Percentiles rank a stretch among this genome's conserved stretches.
Conservation (phyloP, 2,797 vertebrate species). For the Sparidentex hasta region DNA sequence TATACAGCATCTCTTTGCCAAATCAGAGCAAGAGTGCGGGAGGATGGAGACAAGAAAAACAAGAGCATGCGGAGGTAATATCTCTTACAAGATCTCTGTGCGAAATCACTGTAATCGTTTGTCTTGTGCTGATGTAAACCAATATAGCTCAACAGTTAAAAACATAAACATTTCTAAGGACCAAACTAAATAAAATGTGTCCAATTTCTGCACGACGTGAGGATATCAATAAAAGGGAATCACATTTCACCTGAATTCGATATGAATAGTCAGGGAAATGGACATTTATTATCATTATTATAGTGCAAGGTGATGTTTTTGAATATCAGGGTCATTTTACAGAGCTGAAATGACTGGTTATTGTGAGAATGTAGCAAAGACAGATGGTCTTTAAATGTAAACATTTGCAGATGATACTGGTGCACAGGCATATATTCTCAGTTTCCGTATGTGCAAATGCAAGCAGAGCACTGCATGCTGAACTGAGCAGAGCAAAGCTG, state of each 20-base stretch:
- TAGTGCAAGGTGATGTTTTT: not conserved
- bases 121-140: constrained; percentile 5
- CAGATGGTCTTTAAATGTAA: constrained; percentile 14
- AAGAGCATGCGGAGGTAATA: constrained; percentile 10
- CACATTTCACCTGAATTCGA: not conserved
- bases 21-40: not conserved
- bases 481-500: constrained; percentile 67
- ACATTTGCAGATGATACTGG: constrained; percentile 31
- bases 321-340: not conserved
- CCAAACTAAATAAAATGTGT: not conserved
- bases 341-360: not conserved
- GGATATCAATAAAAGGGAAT: not conserved
- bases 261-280: not conserved
- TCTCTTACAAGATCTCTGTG: not conserved
- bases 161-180: not conserved
- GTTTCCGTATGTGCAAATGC: constrained; percentile 45
- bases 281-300: not conserved
- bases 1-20: constrained; percentile 5
- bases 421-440: constrained; percentile 34
- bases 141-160: not conserved
- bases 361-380: not conserved
- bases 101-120: not conserved
- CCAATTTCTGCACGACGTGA: not conserved
- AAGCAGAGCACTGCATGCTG: constrained; percentile 57
- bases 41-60: constrained; percentile 37